phyloP scores from a whole-genome alignment of 2,113 vertebrate genomes.

The Malurus elegans region DNA sequence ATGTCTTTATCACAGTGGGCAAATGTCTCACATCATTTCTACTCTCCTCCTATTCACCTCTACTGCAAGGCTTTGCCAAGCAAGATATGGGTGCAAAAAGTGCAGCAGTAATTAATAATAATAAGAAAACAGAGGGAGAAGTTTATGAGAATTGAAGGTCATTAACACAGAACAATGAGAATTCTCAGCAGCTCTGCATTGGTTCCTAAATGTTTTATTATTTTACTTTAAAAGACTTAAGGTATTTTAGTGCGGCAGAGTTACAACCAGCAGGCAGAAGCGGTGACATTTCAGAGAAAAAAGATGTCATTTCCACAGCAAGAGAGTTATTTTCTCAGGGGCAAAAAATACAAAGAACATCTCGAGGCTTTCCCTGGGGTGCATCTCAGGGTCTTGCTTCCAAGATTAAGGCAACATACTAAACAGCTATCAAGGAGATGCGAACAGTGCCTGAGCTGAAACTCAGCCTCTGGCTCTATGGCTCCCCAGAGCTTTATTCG shows the following conservation, averaged over 20 bases:
- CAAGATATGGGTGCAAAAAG: neutral
- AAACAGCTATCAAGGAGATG: slow-evolving; percentile 40
- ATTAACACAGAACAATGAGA: neutral
- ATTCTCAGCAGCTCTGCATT: neutral
- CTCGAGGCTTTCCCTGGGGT: neutral
- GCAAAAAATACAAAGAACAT: neutral
- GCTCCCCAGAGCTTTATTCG: slow-evolving; percentile 34
- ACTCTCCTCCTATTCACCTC: neutral
- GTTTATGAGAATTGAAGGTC: neutral
- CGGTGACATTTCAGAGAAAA: neutral
- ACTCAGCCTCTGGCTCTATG: slow-evolving; percentile 32
- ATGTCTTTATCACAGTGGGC: neutral
- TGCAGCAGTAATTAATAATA: neutral
- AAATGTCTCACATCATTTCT: neutral
- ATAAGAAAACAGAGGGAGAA: neutral
- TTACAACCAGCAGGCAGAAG: neutral
- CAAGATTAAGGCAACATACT: slow-evolving; percentile 21
- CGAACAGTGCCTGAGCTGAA: neutral
- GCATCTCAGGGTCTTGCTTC: slow-evolving; percentile 28
- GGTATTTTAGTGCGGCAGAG: neutral
- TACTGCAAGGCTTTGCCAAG: neutral
- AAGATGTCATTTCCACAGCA: neutral
- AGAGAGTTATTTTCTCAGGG: slow-evolving; percentile 7
- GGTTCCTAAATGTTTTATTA: slow-evolving; percentile 12
- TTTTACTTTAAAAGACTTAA: neutral